phyloP scores from a whole-genome alignment of 2,797 vertebrate genomes.

The Crenichthys baileyi region DNA sequence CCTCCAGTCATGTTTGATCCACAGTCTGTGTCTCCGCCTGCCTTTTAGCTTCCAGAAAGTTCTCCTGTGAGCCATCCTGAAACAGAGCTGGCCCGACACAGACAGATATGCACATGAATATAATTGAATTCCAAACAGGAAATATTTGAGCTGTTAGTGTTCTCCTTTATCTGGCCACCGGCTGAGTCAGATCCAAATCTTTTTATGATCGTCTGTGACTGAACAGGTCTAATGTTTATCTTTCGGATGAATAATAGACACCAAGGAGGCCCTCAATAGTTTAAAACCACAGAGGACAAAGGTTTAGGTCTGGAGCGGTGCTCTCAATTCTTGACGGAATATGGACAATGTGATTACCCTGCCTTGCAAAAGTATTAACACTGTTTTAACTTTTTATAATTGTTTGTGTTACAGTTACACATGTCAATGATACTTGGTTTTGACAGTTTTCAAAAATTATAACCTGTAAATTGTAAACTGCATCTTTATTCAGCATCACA shows the following conservation, averaged over 20 bases:
- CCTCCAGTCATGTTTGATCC: slow-evolving; percentile 35
- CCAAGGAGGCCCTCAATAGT: slow-evolving; percentile 37
- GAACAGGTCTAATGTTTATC: slow-evolving; percentile 67
- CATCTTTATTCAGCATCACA: too few species aligned
- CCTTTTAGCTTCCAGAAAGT: slow-evolving; percentile 24
- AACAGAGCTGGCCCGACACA: not conserved
- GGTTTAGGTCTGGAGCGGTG: slow-evolving; percentile 44
- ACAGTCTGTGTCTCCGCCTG: not conserved
- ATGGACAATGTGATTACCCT: slow-evolving; percentile 36
- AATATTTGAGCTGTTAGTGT: slow-evolving; percentile 45
- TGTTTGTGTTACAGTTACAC: not conserved
- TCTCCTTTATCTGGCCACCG: slow-evolving; percentile 61
- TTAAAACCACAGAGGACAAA: slow-evolving; percentile 24
- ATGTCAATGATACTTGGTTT: not conserved
- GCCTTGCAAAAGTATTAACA: not conserved
- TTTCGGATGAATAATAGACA: slow-evolving; percentile 67
- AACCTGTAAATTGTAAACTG: too few species aligned
- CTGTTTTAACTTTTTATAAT: not conserved
- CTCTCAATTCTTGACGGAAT: slow-evolving; percentile 21
- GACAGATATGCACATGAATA: slow-evolving; percentile 7
- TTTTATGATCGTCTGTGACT: slow-evolving; percentile 65
- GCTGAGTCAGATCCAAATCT: slow-evolving; percentile 66
- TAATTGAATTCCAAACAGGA: slow-evolving; percentile 64
- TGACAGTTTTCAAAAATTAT: too few species aligned
- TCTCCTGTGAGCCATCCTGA: not conserved